A percentile compares a stretch with the other conserved stretches of the same genome.
Conservation (phyloP, 2,888 invertebrate genomes). For the Polyommatus iphigenia region DNA sequence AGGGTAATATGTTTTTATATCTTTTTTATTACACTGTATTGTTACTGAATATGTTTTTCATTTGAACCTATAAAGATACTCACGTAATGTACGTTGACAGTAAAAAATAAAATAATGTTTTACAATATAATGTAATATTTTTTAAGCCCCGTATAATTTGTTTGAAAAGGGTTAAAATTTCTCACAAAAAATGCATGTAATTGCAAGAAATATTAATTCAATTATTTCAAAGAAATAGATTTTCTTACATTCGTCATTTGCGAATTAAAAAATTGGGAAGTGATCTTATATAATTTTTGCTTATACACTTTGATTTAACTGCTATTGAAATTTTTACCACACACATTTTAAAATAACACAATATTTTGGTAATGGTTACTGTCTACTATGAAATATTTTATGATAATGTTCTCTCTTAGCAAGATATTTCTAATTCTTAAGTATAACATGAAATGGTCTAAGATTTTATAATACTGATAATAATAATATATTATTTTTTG, state of each 20-base stretch:
- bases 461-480: neutral
- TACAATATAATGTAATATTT: neutral
- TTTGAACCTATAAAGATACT: neutral
- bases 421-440: slow-evolving; percentile 2
- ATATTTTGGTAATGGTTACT: neutral
- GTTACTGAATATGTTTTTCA: neutral
- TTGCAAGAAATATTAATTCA: too few relatives aligned
- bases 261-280: too few relatives aligned
- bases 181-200: too few relatives aligned
- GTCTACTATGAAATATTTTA: neutral
- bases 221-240: too few relatives aligned
- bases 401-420: neutral
- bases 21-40: neutral
- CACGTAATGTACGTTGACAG: neutral
- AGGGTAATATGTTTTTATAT: neutral
- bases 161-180: too few relatives aligned
- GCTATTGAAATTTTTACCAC: neutral
- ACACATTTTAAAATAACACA: neutral
- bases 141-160: too few relatives aligned
- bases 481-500: neutral
- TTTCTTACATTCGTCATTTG: too few relatives aligned
- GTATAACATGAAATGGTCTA: neutral
- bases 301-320: too few relatives aligned
- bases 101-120: neutral
- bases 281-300: too few relatives aligned